phyloP scores from a whole-genome alignment of 1,140 invertebrate genomes.

The Zeugodacus cucurbitae region DNA sequence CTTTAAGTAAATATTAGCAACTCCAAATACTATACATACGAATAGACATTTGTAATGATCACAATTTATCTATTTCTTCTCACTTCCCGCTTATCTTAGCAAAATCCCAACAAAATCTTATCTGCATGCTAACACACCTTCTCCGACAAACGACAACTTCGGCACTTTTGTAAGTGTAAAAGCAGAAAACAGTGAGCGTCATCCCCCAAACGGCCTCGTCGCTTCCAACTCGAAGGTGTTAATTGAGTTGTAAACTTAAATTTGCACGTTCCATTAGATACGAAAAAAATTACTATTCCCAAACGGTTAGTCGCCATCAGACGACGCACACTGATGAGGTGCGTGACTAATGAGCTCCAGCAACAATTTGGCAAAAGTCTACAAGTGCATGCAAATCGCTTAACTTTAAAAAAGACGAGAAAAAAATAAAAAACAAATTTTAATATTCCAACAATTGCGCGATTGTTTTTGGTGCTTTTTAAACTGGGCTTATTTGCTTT shows the following conservation, averaged over 20 bases:
- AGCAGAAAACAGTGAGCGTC: neutral
- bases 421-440: neutral
- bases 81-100: neutral
- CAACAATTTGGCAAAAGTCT: neutral
- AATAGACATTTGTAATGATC: neutral
- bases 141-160: neutral
- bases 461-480: neutral
- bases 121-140: neutral
- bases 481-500: neutral
- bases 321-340: neutral
- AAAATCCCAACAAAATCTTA: neutral
- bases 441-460: neutral
- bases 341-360: constrained; percentile 25
- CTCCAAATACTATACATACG: neutral
- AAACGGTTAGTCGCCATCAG: neutral
- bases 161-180: constrained; percentile 21
- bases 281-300: neutral
- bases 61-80: neutral
- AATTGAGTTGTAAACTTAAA: constrained; percentile 23
- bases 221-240: neutral
- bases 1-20: neutral
- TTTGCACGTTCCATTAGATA: constrained; percentile 1
- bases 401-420: neutral
- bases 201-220: neutral
- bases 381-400: neutral